Base-by-base conservation (phyloP, 2,113 vertebrate genomes). In the Tauraco erythrolophus region DNA sequence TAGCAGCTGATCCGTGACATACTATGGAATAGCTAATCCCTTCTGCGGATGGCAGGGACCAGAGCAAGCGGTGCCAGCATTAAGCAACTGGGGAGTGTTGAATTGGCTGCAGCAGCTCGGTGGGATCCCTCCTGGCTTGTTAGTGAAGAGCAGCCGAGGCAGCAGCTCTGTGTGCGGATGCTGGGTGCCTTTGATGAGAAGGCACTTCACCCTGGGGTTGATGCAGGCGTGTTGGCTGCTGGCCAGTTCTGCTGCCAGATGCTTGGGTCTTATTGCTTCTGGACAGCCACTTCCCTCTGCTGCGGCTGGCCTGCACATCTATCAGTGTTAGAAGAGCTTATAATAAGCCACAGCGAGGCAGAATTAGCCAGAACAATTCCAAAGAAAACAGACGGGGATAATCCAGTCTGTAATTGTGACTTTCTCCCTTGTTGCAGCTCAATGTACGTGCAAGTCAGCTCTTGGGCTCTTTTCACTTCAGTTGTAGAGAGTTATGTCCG, bases 121-220 rank as follows among this genome's bases (percentile, higher is more conserved):
- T 66, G 65, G 94, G 75, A 43, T 94, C 84, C 41, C 78, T 84
- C 79, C 81, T 91, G 90, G 71, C 84, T 92, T 78, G 51, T 84
- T 95, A 50, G 27, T 69, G 93, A 78, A 68, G 94, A 90, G 76
- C 79, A 87, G 87, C 43, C 4, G 18, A 69, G 70, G 90, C 70
- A 51, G 87, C 65, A 92, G 68, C 80, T 84, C 86, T 88, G 82
- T 53, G 65, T 2, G 3, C 72, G 94, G 51, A 87, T 89, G 50
- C 93, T 91, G 75, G 66, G 61, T 75, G 75, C 91, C 83, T 97
- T 97, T 97, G 96, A 92, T 93, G 96, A 94, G 96, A 79, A 61
- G 53, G 58, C 70, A 7, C 75, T 90, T 70, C 56, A 75, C 81
- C 72, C 80, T 56, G 91, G 84, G 82, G 85, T 57, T 85, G 80